Evolutionary conservation across 2,113 vertebrate genomes (phyloP).

Genomic region (Aplodontia rufa): DNA sequence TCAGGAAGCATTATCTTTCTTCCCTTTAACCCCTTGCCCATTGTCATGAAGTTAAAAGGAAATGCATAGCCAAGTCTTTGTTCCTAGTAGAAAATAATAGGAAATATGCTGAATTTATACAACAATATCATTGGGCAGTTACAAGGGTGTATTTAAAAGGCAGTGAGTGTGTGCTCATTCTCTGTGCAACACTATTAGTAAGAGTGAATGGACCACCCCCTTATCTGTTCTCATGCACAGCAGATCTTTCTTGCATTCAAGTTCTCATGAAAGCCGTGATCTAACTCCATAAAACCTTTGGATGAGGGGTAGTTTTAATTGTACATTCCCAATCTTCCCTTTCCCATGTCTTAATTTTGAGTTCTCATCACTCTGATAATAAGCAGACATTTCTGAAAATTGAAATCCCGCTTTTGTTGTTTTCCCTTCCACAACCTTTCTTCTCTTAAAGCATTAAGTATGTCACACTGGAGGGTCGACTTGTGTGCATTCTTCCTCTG

Average conservation of each 20-base stretch:
- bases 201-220: neutral
- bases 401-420: neutral
- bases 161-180: neutral
- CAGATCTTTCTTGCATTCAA: neutral
- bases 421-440: neutral
- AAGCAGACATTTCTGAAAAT: slow-evolving; percentile 5
- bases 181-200: neutral
- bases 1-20: slow-evolving; percentile 45
- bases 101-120: neutral
- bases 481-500: neutral
- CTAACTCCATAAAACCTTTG: slow-evolving; percentile 15
- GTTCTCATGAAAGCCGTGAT: neutral
- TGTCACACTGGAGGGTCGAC: neutral
- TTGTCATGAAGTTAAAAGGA: slow-evolving; percentile 43
- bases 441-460: neutral
- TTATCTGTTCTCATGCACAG: neutral
- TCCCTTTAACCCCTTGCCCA: neutral
- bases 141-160: neutral
- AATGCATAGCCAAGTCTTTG: slow-evolving; percentile 15
- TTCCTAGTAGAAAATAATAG: slow-evolving; percentile 26
- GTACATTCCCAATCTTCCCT: neutral
- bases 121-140: neutral
- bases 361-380: neutral
- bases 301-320: neutral
- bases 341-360: neutral